These are phyloP conservation scores for Chlamydotis undulata DNA, from an alignment of 2,113 vertebrate genomes.

Conservation along the genomic window DNA sequence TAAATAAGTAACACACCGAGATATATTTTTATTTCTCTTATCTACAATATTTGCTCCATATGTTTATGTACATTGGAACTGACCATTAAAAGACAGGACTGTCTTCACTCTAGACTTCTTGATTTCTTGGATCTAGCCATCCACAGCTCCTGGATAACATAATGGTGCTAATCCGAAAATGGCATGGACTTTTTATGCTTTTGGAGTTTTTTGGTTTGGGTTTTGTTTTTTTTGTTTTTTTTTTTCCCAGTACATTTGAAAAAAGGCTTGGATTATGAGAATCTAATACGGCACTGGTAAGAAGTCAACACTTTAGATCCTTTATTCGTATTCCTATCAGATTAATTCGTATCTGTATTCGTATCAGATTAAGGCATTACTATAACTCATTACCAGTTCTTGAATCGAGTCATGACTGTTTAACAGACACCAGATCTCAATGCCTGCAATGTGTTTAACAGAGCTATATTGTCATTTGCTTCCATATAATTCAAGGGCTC, in stretches of 20 bases:
- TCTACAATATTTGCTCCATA: not conserved
- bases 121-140: not conserved
- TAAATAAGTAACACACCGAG: not conserved
- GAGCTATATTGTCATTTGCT: not conserved
- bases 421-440: not conserved
- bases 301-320: not conserved
- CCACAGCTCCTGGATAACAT: not conserved
- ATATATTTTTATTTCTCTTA: not conserved
- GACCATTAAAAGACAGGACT: fast-evolving
- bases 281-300: not conserved
- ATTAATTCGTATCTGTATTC: not conserved
- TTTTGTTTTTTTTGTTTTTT: not conserved
- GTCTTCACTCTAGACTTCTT: not conserved
- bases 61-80: not conserved
- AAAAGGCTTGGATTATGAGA: not conserved
- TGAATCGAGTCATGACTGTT: not conserved
- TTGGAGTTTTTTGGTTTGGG: not conserved
- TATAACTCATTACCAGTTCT: not conserved
- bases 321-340: not conserved
- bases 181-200: not conserved
- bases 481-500: not conserved
- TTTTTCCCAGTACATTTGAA: not conserved
- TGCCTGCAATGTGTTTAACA: not conserved
- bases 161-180: not conserved
- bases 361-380: not conserved